Base-by-base conservation (phyloP, 2,888 invertebrate genomes). In the Scaptomyza caliginosa region DNA sequence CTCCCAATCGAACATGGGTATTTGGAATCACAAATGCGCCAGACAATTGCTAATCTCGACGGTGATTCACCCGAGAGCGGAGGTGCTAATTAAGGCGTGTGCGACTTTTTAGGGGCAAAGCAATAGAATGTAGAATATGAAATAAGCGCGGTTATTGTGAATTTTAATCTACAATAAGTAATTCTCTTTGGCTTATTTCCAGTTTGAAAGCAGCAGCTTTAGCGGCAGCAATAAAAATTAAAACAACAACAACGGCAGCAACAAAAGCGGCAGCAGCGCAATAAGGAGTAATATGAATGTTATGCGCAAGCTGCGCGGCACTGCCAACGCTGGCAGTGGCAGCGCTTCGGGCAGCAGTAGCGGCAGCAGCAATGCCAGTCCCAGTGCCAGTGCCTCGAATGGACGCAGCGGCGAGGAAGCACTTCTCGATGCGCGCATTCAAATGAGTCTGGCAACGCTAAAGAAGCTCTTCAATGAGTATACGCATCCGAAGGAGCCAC, bases 381-480 rank as follows among this genome's bases (percentile, higher is more conserved):
- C 67, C 28, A 90, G 73, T 16, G 54, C 45, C 11, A 69, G 66
- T 39, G 91, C 92, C 67, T 90, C 92, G 72, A 90, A 92, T 49
- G 94, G 94, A 69, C 92, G 93, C 13, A 48, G 52, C 72, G 63
- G 49, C 24, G 89, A 89, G 23, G 93, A 93, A 69, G 70, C 93
- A 21, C 92, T 94, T 36, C 93, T 94, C 69, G 93, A 94, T 58
- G 94, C 95, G 46, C 96, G 96, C 89, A 94, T 97, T 54, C 97
- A 98, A 88, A 94, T 99, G 60, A 98, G 98, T 32, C 93, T 99
- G 58, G 97, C 97, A 95, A 99, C 99, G 90, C 93, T 99, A 48
- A 96, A 98, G 89, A 99, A 99, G 92, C 93, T 99, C 34, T 99
- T 99, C 91, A 95, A 96, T 50, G 99, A 99, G 91, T 98, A 97